Percentiles rank a stretch among this genome's conserved stretches.
phyloP scores from a whole-genome alignment of 2,888 invertebrate species.

The Papilio protenor region DNA sequence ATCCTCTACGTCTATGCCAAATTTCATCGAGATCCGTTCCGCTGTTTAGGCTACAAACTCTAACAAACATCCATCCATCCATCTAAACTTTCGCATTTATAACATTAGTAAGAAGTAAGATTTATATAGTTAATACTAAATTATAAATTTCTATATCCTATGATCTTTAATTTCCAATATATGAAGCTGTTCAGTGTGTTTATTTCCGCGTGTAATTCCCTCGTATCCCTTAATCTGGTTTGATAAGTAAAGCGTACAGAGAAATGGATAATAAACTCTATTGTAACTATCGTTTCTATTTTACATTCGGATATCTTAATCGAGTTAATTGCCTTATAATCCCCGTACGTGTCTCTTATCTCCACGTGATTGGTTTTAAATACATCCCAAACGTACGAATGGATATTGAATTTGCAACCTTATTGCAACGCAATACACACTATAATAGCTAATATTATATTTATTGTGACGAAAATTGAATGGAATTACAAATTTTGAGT shows the following conservation, averaged over 20 bases:
- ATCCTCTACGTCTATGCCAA: too few species aligned
- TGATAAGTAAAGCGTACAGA: slow-evolving; percentile 45
- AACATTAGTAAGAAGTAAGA: too few species aligned
- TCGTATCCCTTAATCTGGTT: slow-evolving; percentile 8
- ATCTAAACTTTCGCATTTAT: not conserved
- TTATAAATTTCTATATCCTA: not conserved
- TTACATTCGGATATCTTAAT: slow-evolving; percentile 54
- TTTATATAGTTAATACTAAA: not conserved
- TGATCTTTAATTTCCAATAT: not conserved
- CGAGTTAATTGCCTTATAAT: slow-evolving; percentile 71
- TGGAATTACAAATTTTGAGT: not conserved
- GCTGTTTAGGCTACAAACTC: too few species aligned
- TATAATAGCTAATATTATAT: not conserved
- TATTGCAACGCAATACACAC: not conserved
- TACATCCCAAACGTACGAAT: slow-evolving; percentile 16
- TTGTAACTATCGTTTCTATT: slow-evolving; percentile 44
- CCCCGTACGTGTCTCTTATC: slow-evolving; percentile 66
- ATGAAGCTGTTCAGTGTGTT: not conserved
- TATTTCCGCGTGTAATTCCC: not conserved
- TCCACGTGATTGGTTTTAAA: slow-evolving; percentile 61
- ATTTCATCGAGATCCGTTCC: too few species aligned
- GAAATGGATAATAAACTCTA: slow-evolving; percentile 37
- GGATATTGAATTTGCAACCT: not conserved
- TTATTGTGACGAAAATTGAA: not conserved
- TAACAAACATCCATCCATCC: too few species aligned